Conservation (phyloP, 2,888 invertebrate genomes). For the Ommatoiulus sabulosus region DNA sequence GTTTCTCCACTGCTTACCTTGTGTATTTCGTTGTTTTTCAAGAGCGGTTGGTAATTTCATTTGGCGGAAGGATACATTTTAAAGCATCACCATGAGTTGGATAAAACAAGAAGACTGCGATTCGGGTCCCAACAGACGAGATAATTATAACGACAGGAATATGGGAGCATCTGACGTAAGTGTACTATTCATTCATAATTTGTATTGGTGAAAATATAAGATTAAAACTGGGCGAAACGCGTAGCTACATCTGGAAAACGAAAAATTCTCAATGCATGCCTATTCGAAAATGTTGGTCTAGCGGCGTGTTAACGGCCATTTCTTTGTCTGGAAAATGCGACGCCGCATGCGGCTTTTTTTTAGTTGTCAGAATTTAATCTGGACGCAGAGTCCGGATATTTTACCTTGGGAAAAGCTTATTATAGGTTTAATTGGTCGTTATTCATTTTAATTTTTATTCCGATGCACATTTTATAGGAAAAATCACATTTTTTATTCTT, state of each 20-base stretch:
- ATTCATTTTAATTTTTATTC: too few species aligned
- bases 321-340: slow-evolving; percentile 12
- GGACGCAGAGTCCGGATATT: too few species aligned
- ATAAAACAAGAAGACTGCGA: slow-evolving; percentile 38
- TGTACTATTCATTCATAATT: background rate
- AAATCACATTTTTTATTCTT: background rate
- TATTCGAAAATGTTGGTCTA: background rate
- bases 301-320: slow-evolving; percentile 12
- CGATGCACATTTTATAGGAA: too few species aligned
- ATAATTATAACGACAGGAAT: slow-evolving; percentile 42
- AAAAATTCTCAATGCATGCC: background rate
- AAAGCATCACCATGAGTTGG: slow-evolving; percentile 11
- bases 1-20: background rate
- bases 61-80: background rate
- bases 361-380: background rate
- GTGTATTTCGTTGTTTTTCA: background rate
- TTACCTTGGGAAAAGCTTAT: too few species aligned
- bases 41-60: background rate
- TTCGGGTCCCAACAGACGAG: slow-evolving; percentile 17
- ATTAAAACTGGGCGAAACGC: background rate
- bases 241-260: background rate
- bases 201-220: background rate
- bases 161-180: slow-evolving; percentile 58
- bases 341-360: background rate
- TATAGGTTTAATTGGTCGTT: too few species aligned